A percentile compares a stretch with the other conserved stretches of the same genome.
Conservation (phyloP, 1,140 invertebrate genomes). For the Bombus difficillimus region DNA sequence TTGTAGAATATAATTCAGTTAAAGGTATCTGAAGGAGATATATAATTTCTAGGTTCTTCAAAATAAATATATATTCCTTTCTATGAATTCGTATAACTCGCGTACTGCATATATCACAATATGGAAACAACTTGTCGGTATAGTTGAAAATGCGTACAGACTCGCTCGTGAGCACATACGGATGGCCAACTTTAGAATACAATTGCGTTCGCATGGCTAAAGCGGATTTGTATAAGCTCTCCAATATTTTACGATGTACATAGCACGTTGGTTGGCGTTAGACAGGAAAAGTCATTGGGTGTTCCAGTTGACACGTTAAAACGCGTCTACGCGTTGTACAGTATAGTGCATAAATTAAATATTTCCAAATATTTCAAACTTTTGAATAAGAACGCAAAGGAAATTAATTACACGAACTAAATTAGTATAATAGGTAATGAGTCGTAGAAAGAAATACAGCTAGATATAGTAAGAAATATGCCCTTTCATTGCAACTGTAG, state of each 20-base stretch:
- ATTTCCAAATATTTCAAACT: too few species aligned
- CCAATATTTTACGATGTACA: constrained; percentile 17
- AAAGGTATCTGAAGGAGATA: neutral
- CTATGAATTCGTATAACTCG: too few species aligned
- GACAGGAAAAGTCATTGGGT: neutral
- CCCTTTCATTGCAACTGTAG: too few species aligned
- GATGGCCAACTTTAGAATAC: constrained; percentile 15
- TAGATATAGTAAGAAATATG: too few species aligned
- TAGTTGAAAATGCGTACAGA: constrained; percentile 15
- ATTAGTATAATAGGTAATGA: too few species aligned
- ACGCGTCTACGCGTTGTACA: neutral
- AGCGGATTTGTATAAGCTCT: constrained; percentile 14
- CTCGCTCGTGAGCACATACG: neutral
- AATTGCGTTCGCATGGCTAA: constrained; percentile 31
- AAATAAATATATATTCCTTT: neutral
- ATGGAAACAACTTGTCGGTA: constrained; percentile 36
- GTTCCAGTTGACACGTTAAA: neutral
- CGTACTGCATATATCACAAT: constrained; percentile 4
- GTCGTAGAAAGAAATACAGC: too few species aligned
- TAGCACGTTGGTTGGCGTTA: constrained; percentile 1
- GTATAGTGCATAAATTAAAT: too few species aligned
- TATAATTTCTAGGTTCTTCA: neutral
- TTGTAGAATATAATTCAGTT: neutral
- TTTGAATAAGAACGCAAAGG: too few species aligned
- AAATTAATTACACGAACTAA: too few species aligned